Base-by-base conservation (phyloP, 2,888 invertebrate genomes). In the Ormyrus labotus region DNA sequence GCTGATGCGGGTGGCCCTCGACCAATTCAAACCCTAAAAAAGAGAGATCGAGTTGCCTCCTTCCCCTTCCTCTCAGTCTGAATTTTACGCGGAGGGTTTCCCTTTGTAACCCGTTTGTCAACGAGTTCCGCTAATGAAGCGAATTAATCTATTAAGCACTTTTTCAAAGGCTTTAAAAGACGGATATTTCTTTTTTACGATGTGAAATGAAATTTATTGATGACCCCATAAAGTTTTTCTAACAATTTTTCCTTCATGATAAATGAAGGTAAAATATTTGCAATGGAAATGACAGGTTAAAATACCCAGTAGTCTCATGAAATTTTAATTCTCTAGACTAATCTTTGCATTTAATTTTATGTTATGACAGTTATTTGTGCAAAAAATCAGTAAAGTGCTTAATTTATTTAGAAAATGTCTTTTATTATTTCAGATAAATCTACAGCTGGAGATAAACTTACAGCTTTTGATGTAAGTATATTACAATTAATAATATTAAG, bases 401-500 rank as follows among this genome's bases (percentile, higher is more conserved):
- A n/a, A 45, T 55, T 34, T 60, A 71, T 65, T 65, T 50, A 57
- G 68, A 19, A 48, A 72, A 60, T 63, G 19, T n/a, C 60, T 71
- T 70, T 71, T 19, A 13, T 34, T 19, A 85, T 88, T 92, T 91
- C 93, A 87, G 94, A 93, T 90, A 93, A 92, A 89, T 93, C 93
- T 63, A 92, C 71, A n/a, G 19, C 92, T 84, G 92, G 92, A 81
- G 94, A 93, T 88, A 93, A 93, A 92, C 92, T 92, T 92, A 92
- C 91, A 85, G 92, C 92, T 80, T 92, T 93, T 91, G 93, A 94
- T 88, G 94, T 94, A 91, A 94, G 94, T 94, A 74, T 69, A 57
- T 6, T 61, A 50, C 55, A 48, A 48, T 57, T 8, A 51, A 11
- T 45, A 6, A 58, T 45, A 48, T 48, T 47, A 7, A 11, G 13